Percentiles rank a stretch among this genome's conserved stretches.
Evolutionary conservation across 2,888 invertebrate species (phyloP).

Genomic region (Zaprionus obscuricornis): DNA sequence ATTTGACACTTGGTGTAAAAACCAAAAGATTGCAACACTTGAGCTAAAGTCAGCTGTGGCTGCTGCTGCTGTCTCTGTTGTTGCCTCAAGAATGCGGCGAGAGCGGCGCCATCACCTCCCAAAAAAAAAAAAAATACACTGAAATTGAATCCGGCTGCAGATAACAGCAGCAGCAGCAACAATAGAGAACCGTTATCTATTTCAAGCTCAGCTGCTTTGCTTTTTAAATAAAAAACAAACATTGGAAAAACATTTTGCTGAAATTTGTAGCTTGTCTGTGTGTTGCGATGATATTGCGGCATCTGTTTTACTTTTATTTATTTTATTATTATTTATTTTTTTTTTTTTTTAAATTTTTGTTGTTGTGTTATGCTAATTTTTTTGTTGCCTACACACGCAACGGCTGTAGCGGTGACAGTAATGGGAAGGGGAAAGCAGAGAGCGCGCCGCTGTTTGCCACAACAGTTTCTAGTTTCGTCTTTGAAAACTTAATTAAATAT

Average conservation of each 20-base stretch:
- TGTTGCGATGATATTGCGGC: slow-evolving; percentile 15
- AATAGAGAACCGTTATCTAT: no score
- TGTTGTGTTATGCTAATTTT: slow-evolving; percentile 42
- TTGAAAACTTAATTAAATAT: slow-evolving; percentile 53
- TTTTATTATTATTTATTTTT: no score
- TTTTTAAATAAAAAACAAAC: no score
- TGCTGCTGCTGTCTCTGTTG: background rate
- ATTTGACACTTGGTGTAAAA: slow-evolving; percentile 45
- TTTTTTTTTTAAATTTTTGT: no score
- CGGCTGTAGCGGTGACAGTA: no score
- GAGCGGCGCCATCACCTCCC: background rate
- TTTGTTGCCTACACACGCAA: slow-evolving; percentile 23
- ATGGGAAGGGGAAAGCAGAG: no score
- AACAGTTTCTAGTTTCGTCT: slow-evolving; percentile 17
- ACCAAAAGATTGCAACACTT: slow-evolving; percentile 57
- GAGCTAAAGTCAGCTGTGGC: slow-evolving; percentile 10
- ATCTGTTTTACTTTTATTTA: slow-evolving; percentile 34
- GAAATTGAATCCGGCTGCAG: no score
- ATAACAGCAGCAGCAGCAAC: no score
- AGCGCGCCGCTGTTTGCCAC: slow-evolving; percentile 12
- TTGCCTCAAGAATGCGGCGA: slow-evolving; percentile 41
- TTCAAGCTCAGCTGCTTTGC: no score
- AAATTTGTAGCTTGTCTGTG: background rate
- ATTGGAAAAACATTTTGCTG: no score
- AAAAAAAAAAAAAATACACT: background rate